Base-by-base conservation (phyloP, 2,113 vertebrate species). In the Macrotis lagotis region DNA sequence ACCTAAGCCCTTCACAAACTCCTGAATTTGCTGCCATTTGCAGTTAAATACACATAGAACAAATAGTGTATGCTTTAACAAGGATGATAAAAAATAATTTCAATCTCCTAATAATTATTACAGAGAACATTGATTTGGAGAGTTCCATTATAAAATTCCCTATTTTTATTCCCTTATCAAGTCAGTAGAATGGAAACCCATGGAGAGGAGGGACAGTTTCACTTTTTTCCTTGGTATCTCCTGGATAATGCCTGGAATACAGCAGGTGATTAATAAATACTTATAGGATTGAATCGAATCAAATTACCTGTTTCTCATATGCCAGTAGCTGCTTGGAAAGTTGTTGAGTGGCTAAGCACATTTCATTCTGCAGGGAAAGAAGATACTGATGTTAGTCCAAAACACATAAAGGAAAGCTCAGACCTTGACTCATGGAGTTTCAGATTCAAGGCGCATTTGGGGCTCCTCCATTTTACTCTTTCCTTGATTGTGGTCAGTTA, bases 341-440 rank as follows among this genome's bases (percentile, higher is more conserved):
- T 97, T 99, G 99, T 49, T 99, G 99, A 2, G 99, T 99, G 94
- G 99, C 99, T 98, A 99, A 98, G 95, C 99, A 99, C 99, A 99
- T 99, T 97, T 99, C 99, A 97, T 99, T 99, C 99, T 99, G 98
- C 31, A 97, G 97, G 96, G 8, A 96, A 89, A 97, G 97, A 92
- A 93, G 90, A 8, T 24, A 83, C 66, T 8, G 16, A 83, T 26
- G 49, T 96, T 92, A 94, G 51, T 55, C 26, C 59, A 89, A 92
- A 0, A 16, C 4, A 51, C 25, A 51, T 3, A 66, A 0, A 51
- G 44, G 37, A 94, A 89, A 37, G 22, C 47, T 91, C 48, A 9
- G n/a, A 24, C 24, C n/a, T 74, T 24, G 22, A 14, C 66, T 83
- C 44, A 83, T 44, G 44, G 66, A 1, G 31, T 24, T 59, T 88